phyloP scores from a whole-genome alignment of 35 echinoderm and acorn worm species.

The Strongylocentrotus purpuratus region DNA sequence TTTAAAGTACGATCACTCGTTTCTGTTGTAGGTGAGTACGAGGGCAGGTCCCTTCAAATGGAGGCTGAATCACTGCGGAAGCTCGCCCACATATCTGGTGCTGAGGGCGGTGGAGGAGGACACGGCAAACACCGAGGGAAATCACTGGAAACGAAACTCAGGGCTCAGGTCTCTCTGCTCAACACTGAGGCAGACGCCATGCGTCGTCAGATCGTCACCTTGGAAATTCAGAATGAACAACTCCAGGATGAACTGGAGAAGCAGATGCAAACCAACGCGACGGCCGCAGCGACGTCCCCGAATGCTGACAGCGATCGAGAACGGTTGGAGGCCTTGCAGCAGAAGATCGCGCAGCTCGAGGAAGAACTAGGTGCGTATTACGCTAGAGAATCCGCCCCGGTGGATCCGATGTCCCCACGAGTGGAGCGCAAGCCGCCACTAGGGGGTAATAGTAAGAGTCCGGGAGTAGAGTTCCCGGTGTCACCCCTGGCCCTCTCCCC shows the following conservation, averaged over 20 bases:
- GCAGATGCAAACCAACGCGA: conserved; percentile 14
- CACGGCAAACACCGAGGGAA: conserved; percentile 70
- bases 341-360: conserved; percentile 85
- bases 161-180: conserved; percentile 80
- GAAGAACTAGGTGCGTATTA: conserved; percentile 98
- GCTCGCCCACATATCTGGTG: conserved; percentile 71
- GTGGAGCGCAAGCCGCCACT: background rate
- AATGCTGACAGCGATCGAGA: conserved; percentile 60
- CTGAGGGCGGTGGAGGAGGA: conserved; percentile 42
- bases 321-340: conserved; percentile 73
- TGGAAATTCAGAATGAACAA: conserved; percentile 81
- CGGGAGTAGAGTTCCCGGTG: background rate
- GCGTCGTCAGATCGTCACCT: conserved; percentile 72
- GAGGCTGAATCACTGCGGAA: conserved; percentile 85
- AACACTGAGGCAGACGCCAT: conserved; percentile 90
- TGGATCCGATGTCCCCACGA: background rate
- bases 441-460: conserved; percentile 29
- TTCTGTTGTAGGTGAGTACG: conserved; percentile 55
- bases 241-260: conserved; percentile 74
- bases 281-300: conserved; percentile 29
- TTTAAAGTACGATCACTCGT: background rate
- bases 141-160: conserved; percentile 77
- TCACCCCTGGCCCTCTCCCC: background rate
- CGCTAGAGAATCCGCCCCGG: background rate
- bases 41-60: conserved; percentile 67